Base-by-base conservation (phyloP, 2,113 vertebrate genomes). In the Sebastes fasciatus region DNA sequence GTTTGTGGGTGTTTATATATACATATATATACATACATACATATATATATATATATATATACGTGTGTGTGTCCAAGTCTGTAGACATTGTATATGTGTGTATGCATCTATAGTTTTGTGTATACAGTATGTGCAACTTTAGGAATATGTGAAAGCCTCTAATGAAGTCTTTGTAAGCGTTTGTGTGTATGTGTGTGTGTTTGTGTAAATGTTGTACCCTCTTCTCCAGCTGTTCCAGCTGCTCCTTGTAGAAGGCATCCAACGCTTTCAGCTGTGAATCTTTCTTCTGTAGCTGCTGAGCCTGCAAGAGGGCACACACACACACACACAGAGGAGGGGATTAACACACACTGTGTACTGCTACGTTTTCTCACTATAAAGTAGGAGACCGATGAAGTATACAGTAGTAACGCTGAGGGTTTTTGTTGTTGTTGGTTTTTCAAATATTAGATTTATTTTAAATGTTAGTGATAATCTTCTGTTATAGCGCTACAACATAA, bases 211-310 rank as follows among this genome's bases (percentile, higher is more conserved):
- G 57, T 48, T 52, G 88, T 91, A 99, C 98, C 97, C 96, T 97
- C 88, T 88, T 96, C 88, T 98, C 97, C 68, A 99, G 95, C 77
- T 90, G 95, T 64, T 92, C 92, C 91, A 98, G 74, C 92, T 99
- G 98, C 87, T 98, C 97, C 88, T 95, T 97, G 76, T 95, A 98
- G 94, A 98, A 97, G 60, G 89, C 82, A 4, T 97, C 96, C 54
- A 95, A 91, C 0, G 82, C 88, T 80, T 94, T 95, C 88, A 98
- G 78, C 90, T 97, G 96, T 2, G 91, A 88, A 66, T 98, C 97
- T 80, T 94, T 96, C 89, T 93, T 95, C 79, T 97, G 95, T 83
- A 99, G 95, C 82, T 96, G 95, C 84, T 93, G 78, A 21, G 90
- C 95, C 98, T 99, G 84, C 46, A 58, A 90, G 19, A 92, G 69